phyloP scores from a whole-genome alignment of 2,888 invertebrate species.

The Invenusta paracnida region DNA sequence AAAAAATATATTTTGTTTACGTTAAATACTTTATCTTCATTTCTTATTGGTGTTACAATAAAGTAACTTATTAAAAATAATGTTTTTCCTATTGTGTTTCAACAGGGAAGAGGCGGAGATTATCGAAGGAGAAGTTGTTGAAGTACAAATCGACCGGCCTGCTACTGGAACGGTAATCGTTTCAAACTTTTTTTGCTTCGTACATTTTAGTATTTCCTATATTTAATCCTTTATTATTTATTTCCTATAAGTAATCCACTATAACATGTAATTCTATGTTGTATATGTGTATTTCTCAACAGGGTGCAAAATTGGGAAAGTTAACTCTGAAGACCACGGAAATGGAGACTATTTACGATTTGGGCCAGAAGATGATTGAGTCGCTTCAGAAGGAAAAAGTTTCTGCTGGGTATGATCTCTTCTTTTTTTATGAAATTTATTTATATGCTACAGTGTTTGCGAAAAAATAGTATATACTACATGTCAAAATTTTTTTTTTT shows the following conservation, averaged over 20 bases:
- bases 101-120: constrained; percentile 97
- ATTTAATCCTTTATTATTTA: constrained; percentile 19
- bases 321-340: constrained; percentile 95
- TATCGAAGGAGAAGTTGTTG: constrained; percentile 96
- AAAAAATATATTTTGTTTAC: no score
- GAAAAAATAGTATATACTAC: no score
- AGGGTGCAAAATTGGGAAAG: constrained; percentile 79
- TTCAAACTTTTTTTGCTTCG: no score
- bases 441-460: no score
- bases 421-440: neutral
- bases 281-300: no score
- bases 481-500: no score
- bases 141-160: constrained; percentile 89
- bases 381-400: constrained; percentile 90
- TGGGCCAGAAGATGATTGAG: constrained; percentile 96
- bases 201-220: constrained; percentile 50
- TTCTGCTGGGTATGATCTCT: constrained; percentile 61
- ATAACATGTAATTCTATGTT: no score
- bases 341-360: constrained; percentile 98
- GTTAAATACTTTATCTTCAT: no score
- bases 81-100: no score
- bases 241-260: no score
- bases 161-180: constrained; percentile 73
- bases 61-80: no score
- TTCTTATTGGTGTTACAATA: no score